Conservation (phyloP, 2,888 invertebrate genomes). For the Keiferia lycopersicella region DNA sequence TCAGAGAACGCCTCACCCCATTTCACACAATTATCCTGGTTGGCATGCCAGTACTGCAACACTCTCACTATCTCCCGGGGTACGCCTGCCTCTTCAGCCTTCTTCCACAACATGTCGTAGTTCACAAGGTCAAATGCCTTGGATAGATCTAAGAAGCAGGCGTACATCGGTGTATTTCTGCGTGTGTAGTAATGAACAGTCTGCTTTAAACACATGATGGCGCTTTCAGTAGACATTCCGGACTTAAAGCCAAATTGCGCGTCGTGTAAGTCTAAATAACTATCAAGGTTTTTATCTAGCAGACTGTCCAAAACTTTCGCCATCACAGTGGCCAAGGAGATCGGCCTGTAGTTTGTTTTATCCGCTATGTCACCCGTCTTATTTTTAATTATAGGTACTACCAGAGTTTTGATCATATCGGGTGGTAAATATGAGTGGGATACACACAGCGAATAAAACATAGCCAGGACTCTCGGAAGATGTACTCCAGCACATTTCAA, state of each 20-base stretch:
- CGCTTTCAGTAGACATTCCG: slow-evolving; percentile 29
- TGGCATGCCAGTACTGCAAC: slow-evolving; percentile 1
- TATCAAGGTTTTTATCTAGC: slow-evolving; percentile 21
- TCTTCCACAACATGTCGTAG: slow-evolving; percentile 24
- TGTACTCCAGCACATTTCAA: not conserved
- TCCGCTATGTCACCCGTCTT: slow-evolving; percentile 29
- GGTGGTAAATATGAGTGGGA: slow-evolving; percentile 20
- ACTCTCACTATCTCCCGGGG: not conserved
- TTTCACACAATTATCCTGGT: slow-evolving; percentile 9
- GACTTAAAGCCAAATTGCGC: slow-evolving; percentile 23
- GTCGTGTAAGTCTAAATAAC: slow-evolving; percentile 26
- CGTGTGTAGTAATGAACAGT: slow-evolving; percentile 29
- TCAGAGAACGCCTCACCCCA: not conserved
- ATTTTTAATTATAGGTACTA: slow-evolving; percentile 31
- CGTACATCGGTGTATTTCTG: slow-evolving; percentile 28
- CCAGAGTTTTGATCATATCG: slow-evolving; percentile 26
- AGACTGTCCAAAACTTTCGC: slow-evolving; percentile 33
- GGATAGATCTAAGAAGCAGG: slow-evolving; percentile 29
- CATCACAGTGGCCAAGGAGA: slow-evolving; percentile 32
- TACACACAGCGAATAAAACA: slow-evolving; percentile 11
- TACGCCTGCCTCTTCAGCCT: not conserved
- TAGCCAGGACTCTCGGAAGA: slow-evolving; percentile 6
- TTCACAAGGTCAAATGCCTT: slow-evolving; percentile 27
- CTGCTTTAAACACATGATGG: slow-evolving; percentile 30
- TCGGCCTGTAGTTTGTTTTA: slow-evolving; percentile 30